Evolutionary conservation across 2,797 vertebrate genomes (phyloP).

Genomic region (Rhincodon typus): DNA sequence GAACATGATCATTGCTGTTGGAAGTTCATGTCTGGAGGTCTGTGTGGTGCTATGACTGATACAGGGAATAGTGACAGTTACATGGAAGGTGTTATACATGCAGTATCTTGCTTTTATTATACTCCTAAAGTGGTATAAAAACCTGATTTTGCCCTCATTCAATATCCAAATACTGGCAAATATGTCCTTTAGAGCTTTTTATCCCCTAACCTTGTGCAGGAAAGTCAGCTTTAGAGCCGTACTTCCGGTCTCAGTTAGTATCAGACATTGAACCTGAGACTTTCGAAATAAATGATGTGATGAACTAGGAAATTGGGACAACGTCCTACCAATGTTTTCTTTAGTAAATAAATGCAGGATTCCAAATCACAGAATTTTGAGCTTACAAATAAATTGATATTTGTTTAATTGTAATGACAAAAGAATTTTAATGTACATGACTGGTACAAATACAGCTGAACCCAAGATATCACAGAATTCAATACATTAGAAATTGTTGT

Average conservation of each 20-base stretch:
- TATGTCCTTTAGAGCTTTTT: not conserved
- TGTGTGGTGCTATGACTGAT: too few species aligned
- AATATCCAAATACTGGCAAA: not conserved
- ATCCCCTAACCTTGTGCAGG: not conserved
- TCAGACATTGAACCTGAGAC: not conserved
- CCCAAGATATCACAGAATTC: conserved; percentile 56
- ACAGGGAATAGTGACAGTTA: too few species aligned
- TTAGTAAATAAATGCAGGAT: not conserved
- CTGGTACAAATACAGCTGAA: conserved; percentile 56
- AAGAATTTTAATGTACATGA: conserved; percentile 36
- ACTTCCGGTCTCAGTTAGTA: not conserved
- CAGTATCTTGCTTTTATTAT: too few species aligned
- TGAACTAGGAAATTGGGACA: not conserved
- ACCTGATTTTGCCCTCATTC: not conserved
- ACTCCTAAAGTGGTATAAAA: not conserved
- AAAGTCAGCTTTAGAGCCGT: not conserved
- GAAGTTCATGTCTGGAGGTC: too few species aligned
- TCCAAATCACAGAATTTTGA: not conserved
- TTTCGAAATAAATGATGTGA: not conserved
- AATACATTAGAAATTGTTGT: conserved; percentile 59
- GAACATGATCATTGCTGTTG: too few species aligned
- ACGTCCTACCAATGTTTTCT: not conserved
- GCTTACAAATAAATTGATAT: not conserved
- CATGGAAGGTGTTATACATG: too few species aligned
- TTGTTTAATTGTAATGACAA: conserved; percentile 26